Evolutionary conservation across 2,113 vertebrate species (phyloP).

Genomic region (Callocephalon fimbriatum): DNA sequence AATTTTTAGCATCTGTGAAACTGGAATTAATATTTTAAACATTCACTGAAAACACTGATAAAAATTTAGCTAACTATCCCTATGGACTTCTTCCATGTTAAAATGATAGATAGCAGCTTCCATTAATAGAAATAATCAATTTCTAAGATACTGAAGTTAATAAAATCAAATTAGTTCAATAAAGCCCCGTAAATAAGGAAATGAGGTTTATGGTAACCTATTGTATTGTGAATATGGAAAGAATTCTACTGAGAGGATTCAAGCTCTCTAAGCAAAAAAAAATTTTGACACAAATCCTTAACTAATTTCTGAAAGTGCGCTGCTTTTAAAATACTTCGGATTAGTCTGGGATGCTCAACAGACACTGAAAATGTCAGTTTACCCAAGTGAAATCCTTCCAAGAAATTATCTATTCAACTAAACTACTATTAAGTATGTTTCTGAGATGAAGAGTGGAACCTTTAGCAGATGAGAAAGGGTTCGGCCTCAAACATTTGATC

Average conservation of each 20-base stretch:
- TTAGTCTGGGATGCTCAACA: not conserved
- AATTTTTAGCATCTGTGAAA: not conserved
- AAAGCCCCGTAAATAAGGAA: not conserved
- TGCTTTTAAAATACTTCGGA: not conserved
- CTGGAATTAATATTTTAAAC: not conserved
- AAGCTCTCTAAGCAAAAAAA: not conserved
- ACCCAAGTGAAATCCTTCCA: not conserved
- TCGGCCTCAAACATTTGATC: not conserved
- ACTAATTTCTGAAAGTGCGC: not conserved
- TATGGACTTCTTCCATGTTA: not conserved
- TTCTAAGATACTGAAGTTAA: not conserved
- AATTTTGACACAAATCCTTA: not conserved
- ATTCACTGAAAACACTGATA: not conserved
- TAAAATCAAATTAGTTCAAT: not conserved
- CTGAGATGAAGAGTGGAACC: not conserved
- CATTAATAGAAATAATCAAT: constrained; percentile 10
- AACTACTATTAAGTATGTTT: not conserved
- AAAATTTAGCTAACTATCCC: not conserved
- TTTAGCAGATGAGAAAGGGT: not conserved
- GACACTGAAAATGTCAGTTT: not conserved
- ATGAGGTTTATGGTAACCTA: not conserved
- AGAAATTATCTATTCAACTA: not conserved
- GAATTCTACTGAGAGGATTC: not conserved
- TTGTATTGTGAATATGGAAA: not conserved
- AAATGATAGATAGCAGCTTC: not conserved